phyloP scores from a whole-genome alignment of 2,888 invertebrate species.

The Cerastis rubricosa region DNA sequence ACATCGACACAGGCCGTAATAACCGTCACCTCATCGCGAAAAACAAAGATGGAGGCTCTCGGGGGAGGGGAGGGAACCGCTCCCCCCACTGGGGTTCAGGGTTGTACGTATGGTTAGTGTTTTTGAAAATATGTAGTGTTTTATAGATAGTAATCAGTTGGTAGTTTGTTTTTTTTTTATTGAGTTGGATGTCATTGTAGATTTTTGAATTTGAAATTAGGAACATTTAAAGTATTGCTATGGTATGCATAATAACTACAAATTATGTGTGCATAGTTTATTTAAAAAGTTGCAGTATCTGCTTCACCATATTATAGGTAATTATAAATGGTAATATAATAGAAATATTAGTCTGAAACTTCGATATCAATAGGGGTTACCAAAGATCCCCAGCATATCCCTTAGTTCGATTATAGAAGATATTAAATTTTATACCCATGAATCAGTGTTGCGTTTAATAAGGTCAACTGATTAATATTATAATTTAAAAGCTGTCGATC shows the following conservation, averaged over 20 bases:
- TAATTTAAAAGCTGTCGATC: background rate
- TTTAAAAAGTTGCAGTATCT: background rate
- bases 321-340: background rate
- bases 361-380: background rate
- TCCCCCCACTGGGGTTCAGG: constrained; percentile 39
- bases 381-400: background rate
- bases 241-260: background rate
- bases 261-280: background rate
- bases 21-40: constrained; percentile 79
- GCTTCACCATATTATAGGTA: background rate
- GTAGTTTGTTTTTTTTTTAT: background rate
- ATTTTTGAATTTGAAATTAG: background rate
- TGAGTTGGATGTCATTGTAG: background rate
- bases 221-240: background rate
- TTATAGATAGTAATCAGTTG: background rate
- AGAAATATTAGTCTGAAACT: background rate
- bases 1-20: constrained; percentile 70
- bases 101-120: constrained; percentile 36
- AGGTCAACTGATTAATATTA: background rate
- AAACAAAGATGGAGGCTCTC: constrained; percentile 80
- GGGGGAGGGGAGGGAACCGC: constrained; percentile 34
- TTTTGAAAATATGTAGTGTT: background rate
- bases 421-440: background rate
- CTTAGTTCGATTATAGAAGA: background rate
- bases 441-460: background rate